Evolutionary conservation across 2,113 vertebrate genomes (phyloP).

Genomic region (human (Homo sapiens)): DNA sequence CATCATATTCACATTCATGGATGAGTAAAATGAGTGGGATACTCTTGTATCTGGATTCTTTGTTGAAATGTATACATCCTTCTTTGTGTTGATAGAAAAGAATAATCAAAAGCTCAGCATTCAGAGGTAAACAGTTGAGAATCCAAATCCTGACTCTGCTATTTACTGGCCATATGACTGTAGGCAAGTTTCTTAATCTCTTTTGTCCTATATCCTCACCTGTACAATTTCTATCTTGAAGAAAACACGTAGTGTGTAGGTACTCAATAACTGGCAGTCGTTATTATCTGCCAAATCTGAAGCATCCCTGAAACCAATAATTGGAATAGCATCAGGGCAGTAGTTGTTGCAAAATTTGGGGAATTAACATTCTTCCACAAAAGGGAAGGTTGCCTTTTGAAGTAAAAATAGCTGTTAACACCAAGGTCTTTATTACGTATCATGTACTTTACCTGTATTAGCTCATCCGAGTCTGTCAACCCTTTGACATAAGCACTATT

Average conservation of each 20-base stretch:
- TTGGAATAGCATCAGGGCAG: neutral
- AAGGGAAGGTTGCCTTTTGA: neutral
- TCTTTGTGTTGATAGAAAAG: neutral
- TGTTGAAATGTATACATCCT: neutral
- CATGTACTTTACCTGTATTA: neutral
- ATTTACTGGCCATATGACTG: neutral
- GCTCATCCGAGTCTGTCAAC: neutral
- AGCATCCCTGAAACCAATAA: neutral
- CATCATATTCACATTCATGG: neutral
- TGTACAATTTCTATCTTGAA: conserved; percentile 3
- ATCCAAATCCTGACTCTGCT: neutral
- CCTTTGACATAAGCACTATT: neutral
- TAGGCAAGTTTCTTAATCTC: neutral
- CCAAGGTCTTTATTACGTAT: neutral
- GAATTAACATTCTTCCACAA: neutral
- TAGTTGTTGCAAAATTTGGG: neutral
- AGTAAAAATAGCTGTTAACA: neutral
- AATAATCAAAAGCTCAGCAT: neutral
- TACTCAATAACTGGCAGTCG: neutral
- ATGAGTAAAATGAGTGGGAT: neutral
- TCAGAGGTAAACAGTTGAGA: neutral
- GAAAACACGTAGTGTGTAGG: neutral
- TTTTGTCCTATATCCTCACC: neutral
- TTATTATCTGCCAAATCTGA: neutral
- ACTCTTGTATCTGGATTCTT: neutral